A percentile compares a stretch with the other conserved stretches of the same genome.
These are phyloP conservation scores for Eupithecia subfuscata DNA, from an alignment of 2,888 invertebrate genomes.

Conservation along the genomic window DNA sequence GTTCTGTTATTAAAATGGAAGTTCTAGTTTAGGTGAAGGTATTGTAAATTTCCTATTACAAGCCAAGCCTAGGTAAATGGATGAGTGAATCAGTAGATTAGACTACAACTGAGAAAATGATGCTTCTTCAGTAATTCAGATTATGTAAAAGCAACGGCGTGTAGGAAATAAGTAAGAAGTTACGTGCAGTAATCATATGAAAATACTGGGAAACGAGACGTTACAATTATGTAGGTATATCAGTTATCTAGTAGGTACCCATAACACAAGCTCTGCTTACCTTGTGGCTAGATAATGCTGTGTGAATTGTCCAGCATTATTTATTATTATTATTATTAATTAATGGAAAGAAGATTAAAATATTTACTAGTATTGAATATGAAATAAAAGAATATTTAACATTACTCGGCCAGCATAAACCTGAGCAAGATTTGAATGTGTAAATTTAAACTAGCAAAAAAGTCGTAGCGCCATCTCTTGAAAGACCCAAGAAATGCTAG, in stretches of 20 bases:
- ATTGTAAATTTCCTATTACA: neutral
- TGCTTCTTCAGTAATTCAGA: neutral
- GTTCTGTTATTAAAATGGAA: neutral
- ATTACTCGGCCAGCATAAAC: neutral
- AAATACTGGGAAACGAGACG: neutral
- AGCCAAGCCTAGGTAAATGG: neutral
- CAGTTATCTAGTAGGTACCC: too few species aligned
- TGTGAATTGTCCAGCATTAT: too few species aligned
- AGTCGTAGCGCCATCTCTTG: slow-evolving; percentile 27
- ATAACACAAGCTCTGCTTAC: too few species aligned
- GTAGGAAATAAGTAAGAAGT: neutral
- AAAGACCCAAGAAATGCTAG: neutral
- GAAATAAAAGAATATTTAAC: too few species aligned
- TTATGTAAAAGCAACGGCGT: neutral
- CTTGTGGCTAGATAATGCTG: too few species aligned
- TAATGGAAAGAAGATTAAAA: too few species aligned
- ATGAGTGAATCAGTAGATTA: neutral
- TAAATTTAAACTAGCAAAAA: neutral
- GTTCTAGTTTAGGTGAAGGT: neutral
- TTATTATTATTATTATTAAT: too few species aligned
- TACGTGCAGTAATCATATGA: neutral
- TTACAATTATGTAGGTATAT: too few species aligned
- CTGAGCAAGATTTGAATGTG: neutral
- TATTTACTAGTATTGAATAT: too few species aligned
- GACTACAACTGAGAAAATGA: neutral